A percentile compares a stretch with the other conserved stretches of the same genome.
These are phyloP conservation scores for Chalcosyrphus nemorum DNA, from an alignment of 2,888 invertebrate genomes.

Conservation along the genomic window DNA sequence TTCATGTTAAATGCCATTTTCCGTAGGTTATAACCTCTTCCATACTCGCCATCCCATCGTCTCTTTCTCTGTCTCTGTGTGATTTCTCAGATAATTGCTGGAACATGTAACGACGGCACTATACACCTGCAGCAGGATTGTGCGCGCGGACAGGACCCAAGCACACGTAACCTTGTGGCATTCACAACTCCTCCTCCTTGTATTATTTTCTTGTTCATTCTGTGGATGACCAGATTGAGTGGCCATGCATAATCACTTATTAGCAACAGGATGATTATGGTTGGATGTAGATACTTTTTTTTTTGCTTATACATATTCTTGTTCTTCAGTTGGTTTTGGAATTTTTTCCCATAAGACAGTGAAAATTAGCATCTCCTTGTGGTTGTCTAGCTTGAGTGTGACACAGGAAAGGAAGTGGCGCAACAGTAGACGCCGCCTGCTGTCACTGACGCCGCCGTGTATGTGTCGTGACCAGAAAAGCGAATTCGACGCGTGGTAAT, in stretches of 20 bases:
- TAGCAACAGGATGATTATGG: slow-evolving; percentile 52
- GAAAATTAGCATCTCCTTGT: slow-evolving; percentile 65
- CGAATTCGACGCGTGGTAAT: slow-evolving; percentile 55
- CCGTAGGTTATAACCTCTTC: slow-evolving; percentile 37
- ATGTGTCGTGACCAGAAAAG: slow-evolving; percentile 46
- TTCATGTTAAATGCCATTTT: slow-evolving; percentile 60
- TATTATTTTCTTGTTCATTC: slow-evolving; percentile 18
- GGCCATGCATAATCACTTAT: slow-evolving; percentile 69
- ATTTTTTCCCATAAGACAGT: slow-evolving; percentile 43
- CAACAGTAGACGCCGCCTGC: slow-evolving; percentile 39
- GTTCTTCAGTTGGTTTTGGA: slow-evolving; percentile 29
- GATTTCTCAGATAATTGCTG: slow-evolving; percentile 47
- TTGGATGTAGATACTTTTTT: not conserved
- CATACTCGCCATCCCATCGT: not conserved
- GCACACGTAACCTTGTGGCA: slow-evolving; percentile 61
- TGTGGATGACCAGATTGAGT: slow-evolving; percentile 52
- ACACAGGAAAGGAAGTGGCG: slow-evolving; percentile 44
- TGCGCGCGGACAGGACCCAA: not conserved
- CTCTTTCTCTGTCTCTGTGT: not conserved
- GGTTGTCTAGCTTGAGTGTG: slow-evolving; percentile 45
- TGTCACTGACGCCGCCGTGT: slow-evolving; percentile 7
- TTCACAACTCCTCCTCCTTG: slow-evolving; percentile 58
- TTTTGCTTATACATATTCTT: no score
- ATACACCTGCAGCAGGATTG: slow-evolving; percentile 54
- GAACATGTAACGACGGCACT: slow-evolving; percentile 25